Percentiles rank a stretch among this genome's conserved stretches.
Evolutionary conservation across 2,113 vertebrate species (phyloP).

Genomic region (Chauna torquata): DNA sequence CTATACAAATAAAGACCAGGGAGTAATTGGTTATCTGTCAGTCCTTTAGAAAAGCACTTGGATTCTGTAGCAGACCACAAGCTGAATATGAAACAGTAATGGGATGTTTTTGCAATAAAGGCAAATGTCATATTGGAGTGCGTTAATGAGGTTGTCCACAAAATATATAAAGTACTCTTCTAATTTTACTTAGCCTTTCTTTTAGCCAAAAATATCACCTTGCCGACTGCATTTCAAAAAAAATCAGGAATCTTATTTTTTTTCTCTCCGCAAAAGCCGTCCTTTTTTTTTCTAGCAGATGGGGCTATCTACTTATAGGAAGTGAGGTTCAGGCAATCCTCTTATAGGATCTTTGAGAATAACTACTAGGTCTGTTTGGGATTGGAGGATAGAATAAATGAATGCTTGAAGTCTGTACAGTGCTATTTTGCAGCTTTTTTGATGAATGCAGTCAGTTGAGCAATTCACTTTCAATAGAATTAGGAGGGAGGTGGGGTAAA

Average conservation of each 20-base stretch:
- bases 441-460: not conserved
- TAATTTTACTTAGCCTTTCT: not conserved
- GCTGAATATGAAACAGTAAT: not conserved
- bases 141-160: not conserved
- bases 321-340: not conserved
- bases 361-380: not conserved
- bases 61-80: not conserved
- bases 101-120: not conserved
- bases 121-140: not conserved
- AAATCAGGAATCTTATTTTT: not conserved
- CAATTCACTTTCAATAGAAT: not conserved
- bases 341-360: not conserved
- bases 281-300: not conserved
- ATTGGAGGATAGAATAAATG: not conserved
- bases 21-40: not conserved
- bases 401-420: not conserved
- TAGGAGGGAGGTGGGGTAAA: not conserved
- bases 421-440: not conserved
- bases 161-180: not conserved
- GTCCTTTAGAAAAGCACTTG: not conserved
- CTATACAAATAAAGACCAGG: not conserved
- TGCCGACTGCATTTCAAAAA: not conserved
- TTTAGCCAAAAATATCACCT: not conserved
- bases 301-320: not conserved
- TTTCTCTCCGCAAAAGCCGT: not conserved